phyloP scores from a whole-genome alignment of 2,113 vertebrate species.

The Orientallactaga bullata region DNA sequence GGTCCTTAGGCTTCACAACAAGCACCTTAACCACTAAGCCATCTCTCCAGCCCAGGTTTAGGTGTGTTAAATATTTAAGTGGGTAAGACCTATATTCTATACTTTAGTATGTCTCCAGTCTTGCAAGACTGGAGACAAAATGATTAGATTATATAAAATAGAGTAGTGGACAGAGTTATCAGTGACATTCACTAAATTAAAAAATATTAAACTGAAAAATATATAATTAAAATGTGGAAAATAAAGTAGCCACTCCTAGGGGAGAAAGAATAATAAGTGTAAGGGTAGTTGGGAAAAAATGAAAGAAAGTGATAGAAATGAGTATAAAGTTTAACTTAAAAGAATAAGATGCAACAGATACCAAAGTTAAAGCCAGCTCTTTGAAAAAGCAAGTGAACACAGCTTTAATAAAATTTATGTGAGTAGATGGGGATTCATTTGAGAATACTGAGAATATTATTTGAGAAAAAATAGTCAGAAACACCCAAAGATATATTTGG shows the following conservation, averaged over 20 bases:
- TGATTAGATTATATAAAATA: not conserved
- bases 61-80: not conserved
- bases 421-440: not conserved
- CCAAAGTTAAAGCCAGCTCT: not conserved
- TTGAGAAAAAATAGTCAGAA: not conserved
- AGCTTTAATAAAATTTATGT: not conserved
- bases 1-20: too few relatives aligned
- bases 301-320: not conserved
- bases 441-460: not conserved
- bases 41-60: not conserved
- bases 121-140: not conserved
- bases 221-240: constrained; percentile 41
- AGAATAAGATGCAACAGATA: not conserved
- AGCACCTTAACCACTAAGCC: too few relatives aligned
- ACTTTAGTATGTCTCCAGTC: not conserved
- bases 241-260: not conserved
- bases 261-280: not conserved
- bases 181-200: not conserved
- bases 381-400: not conserved
- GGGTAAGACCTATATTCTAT: not conserved
- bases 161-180: not conserved
- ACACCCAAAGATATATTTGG: not conserved
- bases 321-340: constrained; percentile 1
- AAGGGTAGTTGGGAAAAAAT: not conserved
- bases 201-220: constrained; percentile 23